phyloP scores from a whole-genome alignment of 2,888 invertebrate species.

The Agriopis marginaria region DNA sequence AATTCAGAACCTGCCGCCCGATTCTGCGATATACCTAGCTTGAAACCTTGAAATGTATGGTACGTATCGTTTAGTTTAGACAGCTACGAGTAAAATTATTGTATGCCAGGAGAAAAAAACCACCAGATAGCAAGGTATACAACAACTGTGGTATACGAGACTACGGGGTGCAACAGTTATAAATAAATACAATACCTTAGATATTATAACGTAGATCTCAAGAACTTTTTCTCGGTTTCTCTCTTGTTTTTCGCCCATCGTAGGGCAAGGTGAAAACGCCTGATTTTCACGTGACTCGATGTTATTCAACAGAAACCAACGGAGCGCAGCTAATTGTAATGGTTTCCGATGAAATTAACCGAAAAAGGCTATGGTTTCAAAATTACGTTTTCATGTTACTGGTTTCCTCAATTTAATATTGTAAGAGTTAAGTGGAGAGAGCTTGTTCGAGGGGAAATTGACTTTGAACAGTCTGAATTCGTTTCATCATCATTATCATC shows the following conservation, averaged over 20 bases:
- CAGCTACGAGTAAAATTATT: not conserved
- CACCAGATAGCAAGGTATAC: not conserved
- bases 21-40: conserved; percentile 42
- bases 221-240: too few species aligned
- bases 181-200: too few species aligned
- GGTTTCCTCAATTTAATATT: conserved; percentile 29
- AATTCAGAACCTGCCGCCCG: conserved; percentile 62
- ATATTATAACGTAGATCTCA: too few species aligned
- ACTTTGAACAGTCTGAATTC: not conserved
- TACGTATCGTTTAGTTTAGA: conserved; percentile 6
- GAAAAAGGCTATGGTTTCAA: conserved; percentile 6
- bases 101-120: not conserved
- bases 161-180: too few species aligned
- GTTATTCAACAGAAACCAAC: not conserved
- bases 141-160: too few species aligned
- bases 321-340: conserved; percentile 12
- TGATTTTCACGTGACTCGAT: not conserved
- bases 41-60: conserved; percentile 9
- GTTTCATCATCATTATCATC: not conserved
- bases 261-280: not conserved
- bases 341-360: conserved; percentile 24
- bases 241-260: too few species aligned
- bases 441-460: conserved; percentile 4
- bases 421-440: conserved; percentile 11
- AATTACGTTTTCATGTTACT: conserved; percentile 29